Evolutionary conservation across 2,888 invertebrate genomes (phyloP), one percentile per base, ranked within the genome.

Genomic region (Neoascia interrupta): DNA sequence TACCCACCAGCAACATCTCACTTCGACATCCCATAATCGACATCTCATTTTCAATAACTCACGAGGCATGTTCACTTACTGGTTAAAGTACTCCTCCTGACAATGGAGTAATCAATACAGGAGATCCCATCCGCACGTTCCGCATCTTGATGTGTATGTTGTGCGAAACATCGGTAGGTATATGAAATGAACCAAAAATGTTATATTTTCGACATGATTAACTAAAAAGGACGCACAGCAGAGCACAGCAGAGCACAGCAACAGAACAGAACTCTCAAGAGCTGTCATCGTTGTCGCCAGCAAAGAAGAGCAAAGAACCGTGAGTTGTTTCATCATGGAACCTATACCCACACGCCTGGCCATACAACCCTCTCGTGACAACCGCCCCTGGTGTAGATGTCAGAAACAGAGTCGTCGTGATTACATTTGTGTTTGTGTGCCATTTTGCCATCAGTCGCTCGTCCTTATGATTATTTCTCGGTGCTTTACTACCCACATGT

Each of bases 91-190:
- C 37, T n/a, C n/a, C n/a, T n/a, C n/a, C n/a, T n/a, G n/a, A n/a
- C 58, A 68, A 34, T 28, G 54, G 68, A n/a, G n/a, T n/a, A 74
- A 68, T 66, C 66, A 68, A 60, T 64, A 64, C 19, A 6, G 34
- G n/a, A n/a, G n/a, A 31, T 39, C 11, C n/a, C n/a, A n/a, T 43
- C 36, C 16, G 26, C 64, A 49, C 39, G 26, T 34, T 37, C n/a
- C 15, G n/a, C n/a, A n/a, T 13, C 41, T 18, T 5, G 5, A 2
- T 39, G 11, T 56, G 28, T 41, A 13, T 31, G n/a, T n/a, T n/a
- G 53, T 2, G 21, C 36, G 37, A 13, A 36, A n/a, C 54, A 11
- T 3, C 45, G n/a, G n/a, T n/a, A n/a, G 11, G 6, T 10, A 26
- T 19, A 11, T 18, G 28, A 18, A 41, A 34, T 19, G n/a, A 19